These are phyloP conservation scores for Otis tarda DNA, from an alignment of 2,113 vertebrate genomes.

Conservation along the genomic window DNA sequence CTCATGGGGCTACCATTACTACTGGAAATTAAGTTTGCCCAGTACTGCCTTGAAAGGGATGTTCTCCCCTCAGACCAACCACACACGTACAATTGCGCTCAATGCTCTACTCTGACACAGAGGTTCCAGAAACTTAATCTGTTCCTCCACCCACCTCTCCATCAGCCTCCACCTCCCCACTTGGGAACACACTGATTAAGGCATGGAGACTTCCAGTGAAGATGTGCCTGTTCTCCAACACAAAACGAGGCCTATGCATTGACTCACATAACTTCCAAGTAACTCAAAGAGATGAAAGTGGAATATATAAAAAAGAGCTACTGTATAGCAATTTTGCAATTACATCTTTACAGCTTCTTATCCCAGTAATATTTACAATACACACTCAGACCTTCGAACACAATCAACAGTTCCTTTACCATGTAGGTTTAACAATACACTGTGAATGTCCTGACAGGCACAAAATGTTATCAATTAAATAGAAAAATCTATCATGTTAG, in stretches of 20 bases:
- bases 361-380: not conserved
- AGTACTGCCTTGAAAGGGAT: not conserved
- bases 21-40: not conserved
- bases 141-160: not conserved
- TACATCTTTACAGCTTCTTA: not conserved
- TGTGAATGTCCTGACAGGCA: not conserved
- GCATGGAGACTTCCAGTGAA: not conserved
- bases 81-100: fast-evolving
- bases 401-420: not conserved
- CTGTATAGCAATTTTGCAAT: not conserved
- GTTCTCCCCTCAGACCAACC: fast-evolving
- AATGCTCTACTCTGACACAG: fast-evolving
- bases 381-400: not conserved
- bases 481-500: not conserved
- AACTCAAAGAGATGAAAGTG: fast-evolving
- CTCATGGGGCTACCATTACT: not conserved
- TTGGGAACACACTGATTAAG: not conserved
- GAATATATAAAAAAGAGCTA: not conserved
- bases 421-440: not conserved
- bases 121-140: fast-evolving
- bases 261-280: not conserved
- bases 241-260: not conserved
- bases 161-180: not conserved
- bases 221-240: not conserved
- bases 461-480: not conserved